Conservation (phyloP, 2,888 invertebrate genomes). For the Andrena bicolor region DNA sequence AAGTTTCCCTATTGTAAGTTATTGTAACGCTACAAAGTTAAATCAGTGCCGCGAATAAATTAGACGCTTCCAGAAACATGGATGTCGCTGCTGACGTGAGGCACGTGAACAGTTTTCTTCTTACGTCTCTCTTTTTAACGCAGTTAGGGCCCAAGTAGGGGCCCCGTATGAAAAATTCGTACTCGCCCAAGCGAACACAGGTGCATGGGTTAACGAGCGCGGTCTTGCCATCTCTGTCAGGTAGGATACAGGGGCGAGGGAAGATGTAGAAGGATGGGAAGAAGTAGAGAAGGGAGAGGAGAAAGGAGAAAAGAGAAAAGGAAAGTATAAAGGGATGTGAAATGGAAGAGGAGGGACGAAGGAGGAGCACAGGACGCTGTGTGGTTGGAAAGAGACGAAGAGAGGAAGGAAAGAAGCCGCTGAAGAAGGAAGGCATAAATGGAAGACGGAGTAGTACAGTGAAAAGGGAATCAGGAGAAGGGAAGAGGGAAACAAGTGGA, state of each 20-base stretch:
- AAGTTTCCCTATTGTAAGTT: not conserved
- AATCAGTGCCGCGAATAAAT: conserved; percentile 10
- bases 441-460: conserved; percentile 7
- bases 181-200: conserved; percentile 75
- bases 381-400: not conserved
- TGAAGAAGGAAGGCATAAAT: conserved; percentile 26
- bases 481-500: not conserved
- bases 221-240: conserved; percentile 52
- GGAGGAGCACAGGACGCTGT: not conserved
- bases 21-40: not conserved
- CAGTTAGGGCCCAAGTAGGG: conserved; percentile 34
- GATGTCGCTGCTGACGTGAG: conserved; percentile 40
- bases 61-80: conserved; percentile 2
- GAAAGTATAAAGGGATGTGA: conserved; percentile 19
- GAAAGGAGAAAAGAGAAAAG: conserved; percentile 10
- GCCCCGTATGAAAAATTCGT: conserved; percentile 80
- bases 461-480: not conserved
- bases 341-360: not conserved
- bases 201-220: conserved; percentile 80
- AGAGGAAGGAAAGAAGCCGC: conserved; percentile 28
- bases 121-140: conserved; percentile 21
- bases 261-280: conserved; percentile 21
- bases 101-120: conserved; percentile 50
- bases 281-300: not conserved
- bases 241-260: conserved; percentile 48